Conservation (phyloP, 1,140 invertebrate species). For the Steinernema feltiae region DNA sequence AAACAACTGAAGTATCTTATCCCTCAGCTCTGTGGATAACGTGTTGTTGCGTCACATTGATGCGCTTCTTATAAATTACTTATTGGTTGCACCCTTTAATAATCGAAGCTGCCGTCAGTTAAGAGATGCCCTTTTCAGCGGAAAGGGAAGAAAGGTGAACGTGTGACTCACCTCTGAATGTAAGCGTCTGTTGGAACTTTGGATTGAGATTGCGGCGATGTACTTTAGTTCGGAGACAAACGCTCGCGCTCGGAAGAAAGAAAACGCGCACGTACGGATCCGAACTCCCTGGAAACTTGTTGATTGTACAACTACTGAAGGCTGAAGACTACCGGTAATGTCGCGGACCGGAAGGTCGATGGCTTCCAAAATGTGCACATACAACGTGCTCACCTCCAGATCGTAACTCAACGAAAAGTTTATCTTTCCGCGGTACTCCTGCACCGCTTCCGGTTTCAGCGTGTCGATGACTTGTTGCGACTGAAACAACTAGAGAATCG, state of each 20-base stretch:
- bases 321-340: slow-evolving; percentile 49
- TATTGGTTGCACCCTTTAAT: slow-evolving; percentile 12
- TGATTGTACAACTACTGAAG: no score
- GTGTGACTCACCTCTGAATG: slow-evolving; percentile 75
- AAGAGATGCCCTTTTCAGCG: background rate
- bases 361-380: slow-evolving; percentile 47
- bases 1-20: no score
- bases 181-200: slow-evolving; percentile 93
- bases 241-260: slow-evolving; percentile 87
- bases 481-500: slow-evolving; percentile 24
- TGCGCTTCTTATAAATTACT: background rate
- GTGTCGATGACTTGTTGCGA: slow-evolving; percentile 47
- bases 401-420: slow-evolving; percentile 51
- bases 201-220: slow-evolving; percentile 89
- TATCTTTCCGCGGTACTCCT: slow-evolving; percentile 44
- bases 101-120: background rate
- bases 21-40: no score
- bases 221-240: slow-evolving; percentile 90
- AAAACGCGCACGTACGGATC: slow-evolving; percentile 68
- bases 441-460: slow-evolving; percentile 41
- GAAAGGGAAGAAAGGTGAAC: background rate
- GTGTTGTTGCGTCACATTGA: background rate
- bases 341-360: slow-evolving; percentile 53
- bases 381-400: slow-evolving; percentile 38
- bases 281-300: slow-evolving; percentile 36